phyloP scores from a whole-genome alignment of 2,113 vertebrate species.

The Nyctibius bracteatus region DNA sequence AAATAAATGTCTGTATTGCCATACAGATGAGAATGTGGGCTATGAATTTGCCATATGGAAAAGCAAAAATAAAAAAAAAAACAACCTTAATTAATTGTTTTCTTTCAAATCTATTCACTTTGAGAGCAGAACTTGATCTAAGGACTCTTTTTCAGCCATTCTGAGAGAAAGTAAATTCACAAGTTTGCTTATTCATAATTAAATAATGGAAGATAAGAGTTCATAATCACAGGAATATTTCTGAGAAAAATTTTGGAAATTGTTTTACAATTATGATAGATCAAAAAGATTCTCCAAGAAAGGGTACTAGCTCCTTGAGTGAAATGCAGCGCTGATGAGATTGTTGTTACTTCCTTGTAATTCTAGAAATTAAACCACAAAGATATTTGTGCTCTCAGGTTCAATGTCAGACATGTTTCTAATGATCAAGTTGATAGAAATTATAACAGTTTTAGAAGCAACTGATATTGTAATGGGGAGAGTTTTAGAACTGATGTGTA shows the following conservation, averaged over 20 bases:
- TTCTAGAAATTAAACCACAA: neutral
- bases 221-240: neutral
- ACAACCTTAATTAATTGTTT: neutral
- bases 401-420: neutral
- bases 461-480: neutral
- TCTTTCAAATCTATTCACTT: neutral
- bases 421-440: neutral
- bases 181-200: neutral
- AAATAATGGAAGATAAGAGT: neutral
- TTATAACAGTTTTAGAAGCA: neutral
- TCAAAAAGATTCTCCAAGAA: neutral
- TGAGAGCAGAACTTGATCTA: neutral
- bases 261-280: neutral
- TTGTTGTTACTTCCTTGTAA: neutral
- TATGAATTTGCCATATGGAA: neutral
- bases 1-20: neutral
- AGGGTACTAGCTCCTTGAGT: neutral
- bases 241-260: neutral
- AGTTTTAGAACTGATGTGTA: neutral
- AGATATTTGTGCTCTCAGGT: neutral
- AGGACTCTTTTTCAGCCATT: neutral
- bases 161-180: neutral
- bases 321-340: neutral
- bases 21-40: neutral
- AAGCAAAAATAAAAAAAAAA: neutral